phyloP scores from a whole-genome alignment of 2,113 vertebrate genomes.

The Ceyx cyanopectus region DNA sequence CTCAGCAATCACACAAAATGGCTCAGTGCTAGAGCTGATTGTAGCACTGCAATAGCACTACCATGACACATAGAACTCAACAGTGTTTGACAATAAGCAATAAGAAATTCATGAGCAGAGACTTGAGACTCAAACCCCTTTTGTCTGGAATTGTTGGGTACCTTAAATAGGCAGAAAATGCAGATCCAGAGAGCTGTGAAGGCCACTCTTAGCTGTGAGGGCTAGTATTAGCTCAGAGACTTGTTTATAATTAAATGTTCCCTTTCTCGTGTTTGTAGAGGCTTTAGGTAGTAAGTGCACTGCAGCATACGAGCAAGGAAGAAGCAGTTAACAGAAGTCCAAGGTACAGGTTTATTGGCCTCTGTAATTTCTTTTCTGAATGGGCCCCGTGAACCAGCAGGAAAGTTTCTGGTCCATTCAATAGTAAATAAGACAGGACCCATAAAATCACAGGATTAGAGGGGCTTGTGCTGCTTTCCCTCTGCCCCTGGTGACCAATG shows the following conservation, averaged over 20 bases:
- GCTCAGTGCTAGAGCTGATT: background rate
- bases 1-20: rapidly evolving
- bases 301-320: background rate
- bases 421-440: background rate
- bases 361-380: background rate
- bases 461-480: background rate
- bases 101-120: background rate
- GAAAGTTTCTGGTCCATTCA: background rate
- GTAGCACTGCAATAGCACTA: background rate
- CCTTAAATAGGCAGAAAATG: background rate
- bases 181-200: background rate
- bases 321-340: constrained; percentile 7
- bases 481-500: rapidly evolving
- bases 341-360: constrained; percentile 32
- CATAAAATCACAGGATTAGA: background rate
- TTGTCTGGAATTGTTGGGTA: background rate
- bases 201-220: background rate
- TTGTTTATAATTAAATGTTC: background rate
- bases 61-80: background rate
- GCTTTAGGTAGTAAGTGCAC: background rate
- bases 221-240: background rate
- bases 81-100: background rate
- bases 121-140: background rate
- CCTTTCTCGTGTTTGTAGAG: background rate
- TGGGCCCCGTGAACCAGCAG: background rate